Evolutionary conservation across 2,888 invertebrate genomes (phyloP), one percentile per base, ranked within the genome.

Genomic region (Teinopalpus imperialis): DNA sequence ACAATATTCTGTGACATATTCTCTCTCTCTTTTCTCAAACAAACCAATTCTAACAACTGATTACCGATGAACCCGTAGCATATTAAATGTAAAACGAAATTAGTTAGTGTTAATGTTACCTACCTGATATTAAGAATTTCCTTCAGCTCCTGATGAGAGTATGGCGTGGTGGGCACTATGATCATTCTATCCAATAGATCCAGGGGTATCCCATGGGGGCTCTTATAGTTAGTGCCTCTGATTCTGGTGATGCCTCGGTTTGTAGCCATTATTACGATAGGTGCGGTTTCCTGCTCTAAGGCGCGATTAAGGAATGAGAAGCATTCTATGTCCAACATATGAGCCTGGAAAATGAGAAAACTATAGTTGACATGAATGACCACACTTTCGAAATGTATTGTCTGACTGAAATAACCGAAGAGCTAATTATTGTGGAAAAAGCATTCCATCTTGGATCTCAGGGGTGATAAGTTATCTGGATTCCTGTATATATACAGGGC

Each of bases 281-380:
- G 99, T 0, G 99, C 96, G 90, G 98, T 97, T 65, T 99, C 99
- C 30, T 96, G 96, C 71, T 99, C 99, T 14, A 99, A 83, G 0
- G 99, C 99, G 2, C 99, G 93, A 86, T 99, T 99, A 3, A 99
- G 89, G 79, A 95, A 99, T 0, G 99, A 99, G 87, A 99, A 99
- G 72, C 99, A 99, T 76, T 99, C 99, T 29, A 99, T 97, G 74
- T 99, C 99, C 55, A 99, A 86, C 98, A 99, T 99, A 74, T 99
- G 99, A 0, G 97, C 95, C 90, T 92, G 74, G 5, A 42, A 45
- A n/a, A n/a, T n/a, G n/a, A n/a, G n/a, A n/a, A n/a, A n/a, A n/a
- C n/a, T n/a, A n/a, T n/a, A n/a, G n/a, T n/a, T n/a, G n/a, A n/a
- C n/a, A n/a, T n/a, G n/a, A n/a, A n/a, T n/a, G n/a, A n/a, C n/a